phyloP scores from a whole-genome alignment of 2,888 invertebrate genomes.

The Ernsta delagoae region DNA sequence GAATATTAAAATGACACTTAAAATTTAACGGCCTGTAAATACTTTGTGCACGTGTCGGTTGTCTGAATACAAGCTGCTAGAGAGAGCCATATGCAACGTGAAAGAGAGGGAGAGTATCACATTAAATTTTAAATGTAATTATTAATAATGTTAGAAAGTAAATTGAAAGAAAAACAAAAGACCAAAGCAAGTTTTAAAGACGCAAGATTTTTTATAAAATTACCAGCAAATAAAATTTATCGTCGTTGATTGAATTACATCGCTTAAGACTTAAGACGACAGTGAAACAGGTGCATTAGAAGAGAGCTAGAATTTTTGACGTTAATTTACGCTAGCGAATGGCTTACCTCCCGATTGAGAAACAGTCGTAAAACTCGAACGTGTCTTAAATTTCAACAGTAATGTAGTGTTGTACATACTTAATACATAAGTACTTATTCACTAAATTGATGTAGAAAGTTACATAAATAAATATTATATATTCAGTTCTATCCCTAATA shows the following conservation, averaged over 20 bases:
- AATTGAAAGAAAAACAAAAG: too few species aligned
- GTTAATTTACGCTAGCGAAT: neutral
- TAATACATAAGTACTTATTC: too few species aligned
- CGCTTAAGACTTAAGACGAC: neutral
- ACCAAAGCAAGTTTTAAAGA: too few species aligned
- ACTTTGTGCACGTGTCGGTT: neutral
- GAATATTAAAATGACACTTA: conserved; percentile 37
- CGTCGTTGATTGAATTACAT: neutral
- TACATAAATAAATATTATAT: too few species aligned
- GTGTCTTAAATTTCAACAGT: conserved; percentile 12
- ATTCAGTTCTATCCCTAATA: too few species aligned
- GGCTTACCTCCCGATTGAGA: neutral
- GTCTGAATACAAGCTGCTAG: neutral
- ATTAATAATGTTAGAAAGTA: too few species aligned
- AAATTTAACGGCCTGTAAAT: conserved; percentile 34
- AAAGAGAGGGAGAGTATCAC: neutral
- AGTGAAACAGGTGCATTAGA: neutral
- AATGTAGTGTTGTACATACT: neutral
- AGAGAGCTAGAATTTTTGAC: neutral
- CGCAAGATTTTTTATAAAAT: too few species aligned
- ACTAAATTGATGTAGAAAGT: too few species aligned
- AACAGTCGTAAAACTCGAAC: conserved; percentile 2
- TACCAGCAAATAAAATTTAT: too few species aligned
- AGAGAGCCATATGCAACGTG: neutral
- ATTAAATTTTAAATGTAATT: too few species aligned